These are phyloP conservation scores for Calosoma granatense DNA, from an alignment of 1,140 invertebrate species.

Conservation along the genomic window DNA sequence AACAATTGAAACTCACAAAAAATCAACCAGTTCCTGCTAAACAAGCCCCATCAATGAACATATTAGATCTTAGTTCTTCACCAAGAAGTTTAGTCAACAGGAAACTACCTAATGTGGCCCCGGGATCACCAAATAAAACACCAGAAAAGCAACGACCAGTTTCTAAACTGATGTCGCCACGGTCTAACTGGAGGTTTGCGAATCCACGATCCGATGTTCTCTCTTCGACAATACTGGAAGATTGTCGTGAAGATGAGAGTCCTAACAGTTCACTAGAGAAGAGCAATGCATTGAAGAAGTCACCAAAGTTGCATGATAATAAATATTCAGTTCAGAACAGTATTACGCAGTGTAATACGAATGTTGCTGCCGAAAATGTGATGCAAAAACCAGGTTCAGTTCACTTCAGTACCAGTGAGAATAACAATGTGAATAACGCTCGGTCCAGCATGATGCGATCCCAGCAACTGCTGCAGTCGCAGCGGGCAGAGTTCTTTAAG, in stretches of 20 bases:
- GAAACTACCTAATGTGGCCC: slow-evolving; percentile 42
- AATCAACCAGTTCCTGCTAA: slow-evolving; percentile 32
- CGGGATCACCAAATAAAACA: slow-evolving; percentile 40
- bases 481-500: slow-evolving; percentile 42
- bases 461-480: slow-evolving; percentile 39
- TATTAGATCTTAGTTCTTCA: slow-evolving; percentile 52
- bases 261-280: slow-evolving; percentile 41
- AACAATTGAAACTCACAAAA: slow-evolving; percentile 65
- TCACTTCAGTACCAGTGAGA: background rate
- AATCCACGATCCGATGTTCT: slow-evolving; percentile 68
- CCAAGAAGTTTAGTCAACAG: slow-evolving; percentile 53
- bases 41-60: slow-evolving; percentile 40
- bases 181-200: slow-evolving; percentile 58
- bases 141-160: slow-evolving; percentile 43
- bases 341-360: background rate
- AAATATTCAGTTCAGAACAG: background rate
- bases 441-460: slow-evolving; percentile 17
- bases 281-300: slow-evolving; percentile 20
- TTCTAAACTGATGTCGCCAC: slow-evolving; percentile 56
- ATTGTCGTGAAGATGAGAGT: slow-evolving; percentile 58
- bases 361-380: background rate
- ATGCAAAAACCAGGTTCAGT: background rate
- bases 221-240: slow-evolving; percentile 77
- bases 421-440: background rate
- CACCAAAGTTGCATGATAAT: background rate